Percentiles rank a stretch among this genome's conserved stretches.
These are phyloP conservation scores for Sorex fumeus DNA, from an alignment of 2,113 vertebrate genomes.

Conservation along the genomic window DNA sequence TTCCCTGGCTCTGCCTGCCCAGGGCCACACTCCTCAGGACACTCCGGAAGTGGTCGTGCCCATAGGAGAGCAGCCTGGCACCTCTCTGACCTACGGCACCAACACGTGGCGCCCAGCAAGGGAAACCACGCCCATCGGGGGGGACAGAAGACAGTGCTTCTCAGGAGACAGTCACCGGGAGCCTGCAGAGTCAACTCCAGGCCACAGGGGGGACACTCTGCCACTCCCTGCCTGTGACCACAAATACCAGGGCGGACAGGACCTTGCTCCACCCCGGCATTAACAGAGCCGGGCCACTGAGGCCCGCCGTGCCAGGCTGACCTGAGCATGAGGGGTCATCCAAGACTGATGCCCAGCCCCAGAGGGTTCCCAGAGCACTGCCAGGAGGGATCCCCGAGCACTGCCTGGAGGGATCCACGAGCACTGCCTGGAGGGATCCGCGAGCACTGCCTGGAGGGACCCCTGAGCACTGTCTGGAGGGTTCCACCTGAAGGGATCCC, in stretches of 20 bases:
- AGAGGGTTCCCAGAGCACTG: too few relatives aligned
- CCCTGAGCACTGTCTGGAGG: too few relatives aligned
- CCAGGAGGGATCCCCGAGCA: too few relatives aligned
- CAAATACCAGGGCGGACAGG: not conserved
- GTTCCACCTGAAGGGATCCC: not conserved
- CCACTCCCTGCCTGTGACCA: not conserved
- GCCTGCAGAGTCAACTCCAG: not conserved
- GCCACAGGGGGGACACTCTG: not conserved
- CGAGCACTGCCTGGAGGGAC: not conserved
- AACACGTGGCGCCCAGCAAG: not conserved
- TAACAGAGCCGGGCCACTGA: not conserved
- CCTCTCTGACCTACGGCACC: too few relatives aligned
- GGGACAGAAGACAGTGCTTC: conserved; percentile 25
- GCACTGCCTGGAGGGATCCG: not conserved
- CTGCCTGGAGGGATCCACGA: too few relatives aligned
- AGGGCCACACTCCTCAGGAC: too few relatives aligned
- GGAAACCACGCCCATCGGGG: not conserved
- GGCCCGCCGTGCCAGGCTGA: too few relatives aligned
- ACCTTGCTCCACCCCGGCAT: not conserved
- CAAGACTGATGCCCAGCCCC: too few relatives aligned
- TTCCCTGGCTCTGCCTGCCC: too few relatives aligned
- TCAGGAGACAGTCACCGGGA: not conserved
- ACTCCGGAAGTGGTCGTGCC: not conserved
- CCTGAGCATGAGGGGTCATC: too few relatives aligned
- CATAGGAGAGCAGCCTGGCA: not conserved